Percentiles rank a stretch among this genome's conserved stretches.
These are phyloP conservation scores for Gasteruption jaculator DNA, from an alignment of 2,888 invertebrate genomes.

Conservation along the genomic window DNA sequence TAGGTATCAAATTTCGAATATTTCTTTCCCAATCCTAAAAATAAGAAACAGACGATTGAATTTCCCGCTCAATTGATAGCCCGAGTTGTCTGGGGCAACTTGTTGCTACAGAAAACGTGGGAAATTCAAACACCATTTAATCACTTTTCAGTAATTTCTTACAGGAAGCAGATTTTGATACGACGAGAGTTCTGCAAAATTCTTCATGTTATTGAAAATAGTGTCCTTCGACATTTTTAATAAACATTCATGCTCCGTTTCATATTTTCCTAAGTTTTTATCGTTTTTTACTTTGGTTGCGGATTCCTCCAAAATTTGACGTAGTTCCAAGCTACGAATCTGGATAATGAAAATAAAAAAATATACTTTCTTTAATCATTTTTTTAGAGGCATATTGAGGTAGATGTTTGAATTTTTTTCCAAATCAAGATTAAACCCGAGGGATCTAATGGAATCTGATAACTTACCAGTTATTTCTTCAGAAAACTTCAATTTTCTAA, in stretches of 20 bases:
- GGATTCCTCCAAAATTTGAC: conserved; percentile 23
- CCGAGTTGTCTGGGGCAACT: too few species aligned
- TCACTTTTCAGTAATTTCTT: conserved; percentile 10
- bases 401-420: too few species aligned
- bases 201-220: conserved; percentile 32
- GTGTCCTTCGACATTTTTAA: conserved; percentile 23
- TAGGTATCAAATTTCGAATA: conserved; percentile 59
- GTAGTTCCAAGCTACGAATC: conserved; percentile 24
- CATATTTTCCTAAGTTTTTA: conserved; percentile 16
- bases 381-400: too few species aligned
- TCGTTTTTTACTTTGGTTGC: conserved; percentile 23
- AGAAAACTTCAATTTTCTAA: too few species aligned
- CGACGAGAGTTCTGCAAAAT: conserved; percentile 31
- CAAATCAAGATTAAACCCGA: too few species aligned
- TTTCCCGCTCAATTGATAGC: too few species aligned
- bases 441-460: too few species aligned
- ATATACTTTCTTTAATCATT: too few species aligned
- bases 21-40: conserved; percentile 53
- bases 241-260: conserved; percentile 21
- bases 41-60: conserved; percentile 3
- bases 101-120: too few species aligned
- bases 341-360: conserved; percentile 13
- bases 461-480: too few species aligned
- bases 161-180: conserved; percentile 34
- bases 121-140: conserved; percentile 5